Percentiles rank a stretch among this genome's conserved stretches.
Evolutionary conservation across 2,113 vertebrate genomes (phyloP).

Genomic region (Pachypanchax playfairii): DNA sequence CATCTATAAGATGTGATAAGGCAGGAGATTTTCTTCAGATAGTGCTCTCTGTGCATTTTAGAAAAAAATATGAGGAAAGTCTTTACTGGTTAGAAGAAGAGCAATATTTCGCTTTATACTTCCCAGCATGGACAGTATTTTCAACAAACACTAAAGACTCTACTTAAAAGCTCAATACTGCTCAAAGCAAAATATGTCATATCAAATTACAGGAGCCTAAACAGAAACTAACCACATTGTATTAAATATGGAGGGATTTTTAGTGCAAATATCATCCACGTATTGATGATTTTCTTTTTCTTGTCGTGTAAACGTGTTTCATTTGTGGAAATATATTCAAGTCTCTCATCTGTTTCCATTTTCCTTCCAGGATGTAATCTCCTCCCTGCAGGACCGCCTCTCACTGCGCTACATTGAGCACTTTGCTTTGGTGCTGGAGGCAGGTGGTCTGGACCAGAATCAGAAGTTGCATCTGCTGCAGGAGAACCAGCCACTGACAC

Average conservation of each 20-base stretch:
- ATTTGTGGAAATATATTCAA: conserved; percentile 17
- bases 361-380: conserved; percentile 90
- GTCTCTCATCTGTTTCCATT: conserved; percentile 29
- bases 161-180: conserved; percentile 10
- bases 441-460: conserved; percentile 89
- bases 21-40: conserved; percentile 1
- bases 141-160: conserved; percentile 23
- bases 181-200: conserved; percentile 22
- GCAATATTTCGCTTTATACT: conserved; percentile 23
- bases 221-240: conserved; percentile 31
- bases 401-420: conserved; percentile 97
- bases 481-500: conserved; percentile 94
- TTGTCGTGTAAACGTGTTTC: conserved; percentile 9
- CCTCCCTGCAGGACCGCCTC: conserved; percentile 95
- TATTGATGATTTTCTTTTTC: conserved; percentile 15
- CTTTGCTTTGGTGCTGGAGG: conserved; percentile 95
- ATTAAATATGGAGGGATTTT: conserved; percentile 15
- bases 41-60: conserved; percentile 15
- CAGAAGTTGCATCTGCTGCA: conserved; percentile 92
- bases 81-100: conserved; percentile 24
- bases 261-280: conserved; percentile 22
- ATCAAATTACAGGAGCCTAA: conserved; percentile 4
- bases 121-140: background rate
- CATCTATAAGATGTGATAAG: conserved; percentile 2
- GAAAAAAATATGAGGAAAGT: conserved; percentile 27